Evolutionary conservation across 2,797 vertebrate species (phyloP).

Genomic region (Microctenopoma lineatum): DNA sequence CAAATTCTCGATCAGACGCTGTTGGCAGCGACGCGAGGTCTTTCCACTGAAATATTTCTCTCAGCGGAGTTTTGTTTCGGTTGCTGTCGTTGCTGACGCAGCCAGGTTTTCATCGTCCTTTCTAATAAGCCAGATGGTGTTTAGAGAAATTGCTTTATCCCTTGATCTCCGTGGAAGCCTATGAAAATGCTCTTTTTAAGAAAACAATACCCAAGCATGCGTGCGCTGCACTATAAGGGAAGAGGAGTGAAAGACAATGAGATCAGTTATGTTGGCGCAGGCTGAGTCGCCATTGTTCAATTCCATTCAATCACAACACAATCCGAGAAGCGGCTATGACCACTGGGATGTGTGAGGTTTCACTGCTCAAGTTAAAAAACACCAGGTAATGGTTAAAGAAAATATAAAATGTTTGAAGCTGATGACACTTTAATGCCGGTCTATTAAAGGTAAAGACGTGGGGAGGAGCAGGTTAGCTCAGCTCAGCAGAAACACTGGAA

Average conservation of each 20-base stretch:
- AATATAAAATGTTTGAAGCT: too few species aligned
- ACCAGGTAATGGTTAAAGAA: too few species aligned
- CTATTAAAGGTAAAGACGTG: too few species aligned
- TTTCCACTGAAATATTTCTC: neutral
- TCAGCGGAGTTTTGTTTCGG: neutral
- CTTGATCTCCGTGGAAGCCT: neutral
- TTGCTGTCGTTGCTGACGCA: neutral
- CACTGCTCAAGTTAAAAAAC: too few species aligned
- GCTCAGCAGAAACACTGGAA: too few species aligned
- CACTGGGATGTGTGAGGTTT: too few species aligned
- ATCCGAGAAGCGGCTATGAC: too few species aligned
- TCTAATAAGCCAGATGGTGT: slow-evolving; percentile 37
- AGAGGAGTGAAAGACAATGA: neutral
- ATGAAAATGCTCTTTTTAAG: neutral
- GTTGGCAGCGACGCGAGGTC: neutral
- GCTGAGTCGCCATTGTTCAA: neutral
- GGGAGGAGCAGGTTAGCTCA: too few species aligned
- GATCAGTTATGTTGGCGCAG: neutral
- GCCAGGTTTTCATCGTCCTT: slow-evolving; percentile 3
- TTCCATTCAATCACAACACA: too few species aligned
- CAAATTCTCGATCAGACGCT: neutral
- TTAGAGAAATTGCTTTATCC: slow-evolving; percentile 9
- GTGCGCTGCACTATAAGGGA: neutral
- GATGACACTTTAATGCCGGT: too few species aligned
- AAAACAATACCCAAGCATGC: neutral